Evolutionary conservation across 2,888 invertebrate genomes (phyloP), one percentile per base, ranked within the genome.

Genomic region (Amphimallon solstitiale): DNA sequence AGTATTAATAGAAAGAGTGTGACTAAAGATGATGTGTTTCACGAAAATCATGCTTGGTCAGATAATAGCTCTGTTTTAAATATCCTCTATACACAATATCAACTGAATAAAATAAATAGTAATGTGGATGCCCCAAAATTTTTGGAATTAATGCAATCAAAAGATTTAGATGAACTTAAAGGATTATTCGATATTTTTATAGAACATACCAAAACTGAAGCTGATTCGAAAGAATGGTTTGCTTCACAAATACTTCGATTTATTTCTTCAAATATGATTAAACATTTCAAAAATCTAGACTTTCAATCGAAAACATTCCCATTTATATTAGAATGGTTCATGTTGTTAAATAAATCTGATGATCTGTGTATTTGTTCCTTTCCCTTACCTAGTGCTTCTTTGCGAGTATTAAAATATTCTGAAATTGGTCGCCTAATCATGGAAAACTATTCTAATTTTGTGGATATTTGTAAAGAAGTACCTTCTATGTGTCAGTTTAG

Each of bases 401-500:
- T 45, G 81, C 80, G 72, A 78, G 80, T 69, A 77, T 77, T 76
- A 84, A 83, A 84, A 37, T 89, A 85, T 79, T 83, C 85, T 0
- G 82, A 86, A 35, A 76, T 89, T 45, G 89, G 89, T 37, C 85
- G 85, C 72, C 80, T 83, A 70, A 84, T 90, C 70, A 82, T 89
- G 46, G 85, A 86, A 66, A 84, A 79, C 65, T 85, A 86, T 71
- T 83, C 83, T 80, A 79, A 81, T 3, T 80, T 76, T 68, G 80
- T 84, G 2, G 56, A 23, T 46, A 62, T 74, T 61, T 68, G 63
- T 40, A 63, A 48, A 45, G 80, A 81, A 71, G 86, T 90, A 84
- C 90, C 90, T 48, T 87, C 86, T 72, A 82, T 90, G 75, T 89
- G 89, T 87, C 83, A 85, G 62, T 86, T 86, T 71, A 86, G 87